Evolutionary conservation across 2,113 vertebrate genomes (phyloP).

Genomic region (Tiliqua scincoides): DNA sequence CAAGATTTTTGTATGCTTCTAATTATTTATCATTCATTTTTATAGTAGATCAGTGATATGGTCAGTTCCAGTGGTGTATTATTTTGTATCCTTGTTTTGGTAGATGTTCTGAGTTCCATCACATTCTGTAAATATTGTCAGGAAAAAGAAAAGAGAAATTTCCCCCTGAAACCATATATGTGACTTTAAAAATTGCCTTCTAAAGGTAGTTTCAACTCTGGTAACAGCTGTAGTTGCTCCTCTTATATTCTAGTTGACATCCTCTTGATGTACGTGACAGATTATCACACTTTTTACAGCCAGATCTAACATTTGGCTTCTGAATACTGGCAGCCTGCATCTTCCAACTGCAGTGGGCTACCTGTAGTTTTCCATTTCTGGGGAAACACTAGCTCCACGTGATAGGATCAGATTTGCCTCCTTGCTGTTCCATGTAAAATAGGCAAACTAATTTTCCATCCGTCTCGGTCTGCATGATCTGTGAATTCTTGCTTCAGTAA

Average conservation of each 20-base stretch:
- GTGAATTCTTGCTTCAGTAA: conserved; percentile 51
- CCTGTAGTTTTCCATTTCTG: conserved; percentile 2
- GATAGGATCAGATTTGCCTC: conserved; percentile 32
- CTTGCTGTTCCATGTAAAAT: conserved; percentile 51
- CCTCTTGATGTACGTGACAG: conserved; percentile 26
- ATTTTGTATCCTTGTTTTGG: background rate
- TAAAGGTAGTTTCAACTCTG: background rate
- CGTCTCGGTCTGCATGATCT: conserved; percentile 46
- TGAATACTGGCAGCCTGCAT: conserved; percentile 10
- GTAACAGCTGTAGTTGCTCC: background rate
- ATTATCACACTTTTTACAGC: conserved; percentile 4
- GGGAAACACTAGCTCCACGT: conserved; percentile 12
- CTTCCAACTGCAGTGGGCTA: background rate
- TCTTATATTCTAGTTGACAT: background rate
- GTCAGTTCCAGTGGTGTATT: background rate
- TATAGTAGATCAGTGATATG: background rate
- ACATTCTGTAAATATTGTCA: background rate
- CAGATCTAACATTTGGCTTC: background rate
- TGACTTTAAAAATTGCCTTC: background rate
- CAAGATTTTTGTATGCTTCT: background rate
- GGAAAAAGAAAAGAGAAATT: background rate
- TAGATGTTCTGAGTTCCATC: background rate
- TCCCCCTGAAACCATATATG: background rate
- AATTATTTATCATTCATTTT: background rate
- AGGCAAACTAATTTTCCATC: conserved; percentile 55